phyloP scores from a whole-genome alignment of 2,888 invertebrate genomes.

The Ophion obscuratus region DNA sequence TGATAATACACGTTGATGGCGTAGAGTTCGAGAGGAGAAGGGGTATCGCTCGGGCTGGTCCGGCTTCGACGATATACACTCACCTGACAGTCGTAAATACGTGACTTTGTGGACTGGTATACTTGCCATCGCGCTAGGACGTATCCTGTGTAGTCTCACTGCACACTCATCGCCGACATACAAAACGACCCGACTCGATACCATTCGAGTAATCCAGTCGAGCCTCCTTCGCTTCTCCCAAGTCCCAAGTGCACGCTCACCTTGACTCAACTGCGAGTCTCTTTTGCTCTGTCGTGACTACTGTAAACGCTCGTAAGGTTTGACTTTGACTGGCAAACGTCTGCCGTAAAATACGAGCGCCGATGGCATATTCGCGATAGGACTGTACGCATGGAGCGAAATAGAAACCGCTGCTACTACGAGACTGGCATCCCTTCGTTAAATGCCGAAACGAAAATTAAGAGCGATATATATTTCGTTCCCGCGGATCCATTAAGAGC shows the following conservation, averaged over 20 bases:
- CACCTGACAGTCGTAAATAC: conserved; percentile 64
- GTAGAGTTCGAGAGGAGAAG: conserved; percentile 22
- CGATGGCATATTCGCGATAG: conserved; percentile 61
- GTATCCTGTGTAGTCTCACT: neutral
- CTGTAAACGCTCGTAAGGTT: conserved; percentile 50
- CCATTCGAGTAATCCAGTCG: conserved; percentile 1
- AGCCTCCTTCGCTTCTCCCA: neutral
- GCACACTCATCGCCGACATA: neutral
- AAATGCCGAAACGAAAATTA: conserved; percentile 20
- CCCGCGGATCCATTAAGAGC: conserved; percentile 9
- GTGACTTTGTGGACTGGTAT: conserved; percentile 49
- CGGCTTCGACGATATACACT: conserved; percentile 54
- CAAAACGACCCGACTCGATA: neutral
- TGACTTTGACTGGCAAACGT: conserved; percentile 67
- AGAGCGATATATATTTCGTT: conserved; percentile 31
- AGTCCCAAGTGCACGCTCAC: conserved; percentile 1
- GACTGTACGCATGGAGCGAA: conserved; percentile 14
- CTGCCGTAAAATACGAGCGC: conserved; percentile 65
- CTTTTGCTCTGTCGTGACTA: neutral
- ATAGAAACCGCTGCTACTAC: conserved; percentile 17
- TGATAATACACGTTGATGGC: conserved; percentile 62
- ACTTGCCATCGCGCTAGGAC: conserved; percentile 26
- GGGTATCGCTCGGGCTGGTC: conserved; percentile 18
- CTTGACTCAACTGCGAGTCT: conserved; percentile 32
- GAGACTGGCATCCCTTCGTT: neutral